These are phyloP conservation scores for Atrichornis clamosus DNA, from an alignment of 2,113 vertebrate genomes.

Conservation along the genomic window DNA sequence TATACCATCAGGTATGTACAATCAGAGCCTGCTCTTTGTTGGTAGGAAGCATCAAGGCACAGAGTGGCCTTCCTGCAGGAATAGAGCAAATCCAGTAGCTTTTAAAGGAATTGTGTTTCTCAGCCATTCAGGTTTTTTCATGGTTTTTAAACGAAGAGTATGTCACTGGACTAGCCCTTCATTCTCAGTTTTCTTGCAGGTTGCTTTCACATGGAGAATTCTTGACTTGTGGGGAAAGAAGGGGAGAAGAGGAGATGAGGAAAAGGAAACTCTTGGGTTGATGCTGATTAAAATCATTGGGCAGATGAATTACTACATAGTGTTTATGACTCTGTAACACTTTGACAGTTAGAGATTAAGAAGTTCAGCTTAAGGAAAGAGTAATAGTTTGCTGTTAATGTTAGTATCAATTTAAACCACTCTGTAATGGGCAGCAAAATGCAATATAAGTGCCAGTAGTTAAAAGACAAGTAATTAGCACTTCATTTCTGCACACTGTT, in stretches of 20 bases:
- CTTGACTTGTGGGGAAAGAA: slow-evolving; percentile 3
- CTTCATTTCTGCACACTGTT: not conserved
- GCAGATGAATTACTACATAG: slow-evolving; percentile 1
- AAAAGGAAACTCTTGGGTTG: slow-evolving; percentile 6
- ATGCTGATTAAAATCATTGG: slow-evolving; percentile 1
- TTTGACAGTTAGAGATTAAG: slow-evolving; percentile 16
- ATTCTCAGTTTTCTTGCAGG: slow-evolving; percentile 25
- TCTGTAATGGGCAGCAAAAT: not conserved
- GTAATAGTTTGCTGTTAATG: slow-evolving; percentile 11
- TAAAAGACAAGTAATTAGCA: not conserved
- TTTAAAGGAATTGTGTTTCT: not conserved
- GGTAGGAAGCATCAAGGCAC: not conserved
- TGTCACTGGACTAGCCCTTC: not conserved
- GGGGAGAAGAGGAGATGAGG: slow-evolving; percentile 24
- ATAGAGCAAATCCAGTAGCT: not conserved
- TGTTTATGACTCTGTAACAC: not conserved
- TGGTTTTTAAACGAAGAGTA: not conserved
- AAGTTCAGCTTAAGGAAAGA: slow-evolving; percentile 33
- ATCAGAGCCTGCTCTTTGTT: not conserved
- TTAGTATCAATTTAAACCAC: not conserved
- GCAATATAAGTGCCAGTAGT: not conserved
- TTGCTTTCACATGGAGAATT: slow-evolving; percentile 1
- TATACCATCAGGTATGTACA: not conserved
- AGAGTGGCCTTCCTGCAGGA: not conserved
- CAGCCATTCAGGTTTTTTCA: not conserved